Percentiles rank a stretch among this genome's conserved stretches.
Conservation (phyloP, 2,888 invertebrate genomes). For the Poecilus cupreus region DNA sequence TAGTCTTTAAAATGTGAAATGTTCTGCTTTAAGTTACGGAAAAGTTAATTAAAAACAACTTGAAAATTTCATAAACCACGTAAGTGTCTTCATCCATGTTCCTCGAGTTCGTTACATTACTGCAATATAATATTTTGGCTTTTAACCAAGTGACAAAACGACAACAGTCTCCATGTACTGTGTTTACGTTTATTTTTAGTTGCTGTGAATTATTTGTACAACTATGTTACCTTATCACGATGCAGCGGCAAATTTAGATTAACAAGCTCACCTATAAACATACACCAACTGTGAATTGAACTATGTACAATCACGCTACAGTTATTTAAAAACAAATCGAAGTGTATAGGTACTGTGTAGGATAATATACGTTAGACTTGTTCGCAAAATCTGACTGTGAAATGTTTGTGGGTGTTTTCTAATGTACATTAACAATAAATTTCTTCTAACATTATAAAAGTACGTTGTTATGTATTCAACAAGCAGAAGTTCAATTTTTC, state of each 20-base stretch:
- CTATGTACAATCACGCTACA: background rate
- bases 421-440: too few species aligned
- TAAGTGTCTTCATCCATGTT: too few species aligned
- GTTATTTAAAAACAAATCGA: background rate
- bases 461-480: too few species aligned
- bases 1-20: too few species aligned
- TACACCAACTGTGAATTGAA: background rate
- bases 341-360: background rate
- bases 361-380: background rate
- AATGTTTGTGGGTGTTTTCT: too few species aligned
- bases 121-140: slow-evolving; percentile 12
- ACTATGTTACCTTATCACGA: background rate
- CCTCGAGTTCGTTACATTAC: background rate
- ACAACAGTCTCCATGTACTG: background rate
- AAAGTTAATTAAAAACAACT: too few species aligned
- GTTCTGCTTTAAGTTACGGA: too few species aligned
- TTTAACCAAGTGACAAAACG: background rate
- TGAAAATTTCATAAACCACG: too few species aligned
- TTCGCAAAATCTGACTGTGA: too few species aligned
- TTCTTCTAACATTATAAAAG: too few species aligned
- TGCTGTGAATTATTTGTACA: background rate
- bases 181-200: slow-evolving; percentile 14
- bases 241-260: background rate
- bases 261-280: background rate
- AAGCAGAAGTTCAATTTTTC: too few species aligned